Evolutionary conservation across 2,113 vertebrate genomes (phyloP).

Genomic region (Isurus oxyrinchus): DNA sequence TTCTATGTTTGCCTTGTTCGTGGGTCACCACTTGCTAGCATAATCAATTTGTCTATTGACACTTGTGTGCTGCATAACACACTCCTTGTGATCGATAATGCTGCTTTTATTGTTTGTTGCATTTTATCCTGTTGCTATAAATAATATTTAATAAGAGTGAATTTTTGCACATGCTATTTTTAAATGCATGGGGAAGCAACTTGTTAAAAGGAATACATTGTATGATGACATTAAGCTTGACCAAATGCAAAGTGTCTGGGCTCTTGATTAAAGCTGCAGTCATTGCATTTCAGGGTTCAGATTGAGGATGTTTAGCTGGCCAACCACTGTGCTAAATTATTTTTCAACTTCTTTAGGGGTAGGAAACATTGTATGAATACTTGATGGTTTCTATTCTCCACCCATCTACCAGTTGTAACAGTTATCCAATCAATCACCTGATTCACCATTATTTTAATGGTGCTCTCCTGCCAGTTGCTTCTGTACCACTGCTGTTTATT

Average conservation of each 20-base stretch:
- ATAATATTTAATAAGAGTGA: not conserved
- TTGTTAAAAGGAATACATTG: not conserved
- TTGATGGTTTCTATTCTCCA: not conserved
- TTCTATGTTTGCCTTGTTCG: conserved; percentile 52
- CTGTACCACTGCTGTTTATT: not conserved
- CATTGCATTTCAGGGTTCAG: not conserved
- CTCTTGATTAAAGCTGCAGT: not conserved
- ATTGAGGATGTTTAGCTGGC: not conserved
- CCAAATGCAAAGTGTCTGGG: not conserved
- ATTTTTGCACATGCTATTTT: not conserved
- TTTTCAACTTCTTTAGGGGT: not conserved
- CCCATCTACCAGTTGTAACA: not conserved
- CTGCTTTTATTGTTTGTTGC: not conserved
- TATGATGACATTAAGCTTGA: not conserved
- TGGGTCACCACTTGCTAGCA: not conserved
- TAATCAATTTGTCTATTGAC: not conserved
- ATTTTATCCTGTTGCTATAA: not conserved
- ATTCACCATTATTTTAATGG: not conserved
- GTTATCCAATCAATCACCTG: not conserved
- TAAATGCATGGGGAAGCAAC: not conserved
- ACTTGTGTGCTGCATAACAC: not conserved
- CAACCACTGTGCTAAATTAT: not conserved
- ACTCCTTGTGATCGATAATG: not conserved
- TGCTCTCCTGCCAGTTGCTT: not conserved
- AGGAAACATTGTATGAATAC: not conserved